Evolutionary conservation across 2,888 invertebrate species (phyloP), one percentile per base, ranked within the genome.

Genomic region (Drosophila algonquin): DNA sequence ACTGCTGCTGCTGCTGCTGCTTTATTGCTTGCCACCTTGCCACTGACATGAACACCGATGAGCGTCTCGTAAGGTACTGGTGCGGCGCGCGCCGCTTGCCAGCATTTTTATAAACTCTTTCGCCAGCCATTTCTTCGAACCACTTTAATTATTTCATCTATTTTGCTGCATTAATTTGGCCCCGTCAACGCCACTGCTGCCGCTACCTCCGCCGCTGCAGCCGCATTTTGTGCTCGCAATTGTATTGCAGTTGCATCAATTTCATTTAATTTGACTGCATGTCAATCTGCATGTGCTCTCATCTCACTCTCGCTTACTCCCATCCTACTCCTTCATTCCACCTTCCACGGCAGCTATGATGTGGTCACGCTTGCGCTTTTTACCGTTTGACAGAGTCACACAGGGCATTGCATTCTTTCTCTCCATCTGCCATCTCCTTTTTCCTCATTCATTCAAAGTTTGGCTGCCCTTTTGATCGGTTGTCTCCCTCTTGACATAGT

Each of bases 31-130:
- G 59, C 72, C 62, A 56, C 83, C 40, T 40, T 40, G 40, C 40
- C 40, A 40, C 40, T 40, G 40, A 40, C 40, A 40, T 40, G 40
- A 40, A 40, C 40, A 40, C 40, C 40, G 40, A n/a, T 14, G 40
- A 77, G 76, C 77, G 85, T 77, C 71, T 81, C 56, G 74, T 64
- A 81, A 73, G 62, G 73, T 75, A 85, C 85, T 85, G 85, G 87
- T 77, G 76, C 63, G 73, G 57, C 82, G 81, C 79, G 84, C 89
- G 89, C 77, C 76, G 81, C 77, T 89, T 81, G 85, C 87, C 77
- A 89, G 80, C 89, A 79, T 69, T 89, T 85, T 85, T 85, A 85
- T 85, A 89, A 85, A 89, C 85, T 85, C 74, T 75, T 63, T 69
- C 54, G 65, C 56, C 74, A 74, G 70, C 64, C 57, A 74, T 67